Conservation (phyloP, 2,888 invertebrate species). For the Latheticus oryzae region DNA sequence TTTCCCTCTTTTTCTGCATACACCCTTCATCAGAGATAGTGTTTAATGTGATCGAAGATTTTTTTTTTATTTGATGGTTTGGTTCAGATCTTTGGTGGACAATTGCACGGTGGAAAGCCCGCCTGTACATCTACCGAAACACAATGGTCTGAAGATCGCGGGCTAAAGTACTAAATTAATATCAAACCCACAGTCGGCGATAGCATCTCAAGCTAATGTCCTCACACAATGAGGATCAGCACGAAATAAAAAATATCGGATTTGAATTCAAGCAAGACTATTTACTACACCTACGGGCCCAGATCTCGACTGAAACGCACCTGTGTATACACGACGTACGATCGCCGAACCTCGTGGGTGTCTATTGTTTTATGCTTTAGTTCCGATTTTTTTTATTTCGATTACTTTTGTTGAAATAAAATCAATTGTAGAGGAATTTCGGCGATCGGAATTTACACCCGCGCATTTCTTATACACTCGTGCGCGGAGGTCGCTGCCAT, state of each 20-base stretch:
- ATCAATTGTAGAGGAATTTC: slow-evolving; percentile 52
- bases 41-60: too few relatives aligned
- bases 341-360: slow-evolving; percentile 52
- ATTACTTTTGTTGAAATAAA: slow-evolving; percentile 53
- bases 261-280: slow-evolving; percentile 65
- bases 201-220: slow-evolving; percentile 65
- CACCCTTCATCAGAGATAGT: too few relatives aligned
- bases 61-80: too few relatives aligned
- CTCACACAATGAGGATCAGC: slow-evolving; percentile 65
- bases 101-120: too few relatives aligned
- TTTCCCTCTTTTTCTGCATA: too few relatives aligned
- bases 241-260: slow-evolving; percentile 62
- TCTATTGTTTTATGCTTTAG: slow-evolving; percentile 57
- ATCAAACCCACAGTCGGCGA: slow-evolving; percentile 62
- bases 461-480: slow-evolving; percentile 40
- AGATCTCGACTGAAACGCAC: slow-evolving; percentile 55
- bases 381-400: slow-evolving; percentile 40
- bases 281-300: slow-evolving; percentile 65
- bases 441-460: slow-evolving; percentile 47
- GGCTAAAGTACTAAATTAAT: slow-evolving; percentile 63
- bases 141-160: slow-evolving; percentile 57
- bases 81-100: too few relatives aligned
- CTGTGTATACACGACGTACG: slow-evolving; percentile 51
- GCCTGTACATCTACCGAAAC: slow-evolving; percentile 25
- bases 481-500: too few relatives aligned